Evolutionary conservation across 2,888 invertebrate species (phyloP), one percentile per base, ranked within the genome.

Genomic region (Hylaea fasciaria): DNA sequence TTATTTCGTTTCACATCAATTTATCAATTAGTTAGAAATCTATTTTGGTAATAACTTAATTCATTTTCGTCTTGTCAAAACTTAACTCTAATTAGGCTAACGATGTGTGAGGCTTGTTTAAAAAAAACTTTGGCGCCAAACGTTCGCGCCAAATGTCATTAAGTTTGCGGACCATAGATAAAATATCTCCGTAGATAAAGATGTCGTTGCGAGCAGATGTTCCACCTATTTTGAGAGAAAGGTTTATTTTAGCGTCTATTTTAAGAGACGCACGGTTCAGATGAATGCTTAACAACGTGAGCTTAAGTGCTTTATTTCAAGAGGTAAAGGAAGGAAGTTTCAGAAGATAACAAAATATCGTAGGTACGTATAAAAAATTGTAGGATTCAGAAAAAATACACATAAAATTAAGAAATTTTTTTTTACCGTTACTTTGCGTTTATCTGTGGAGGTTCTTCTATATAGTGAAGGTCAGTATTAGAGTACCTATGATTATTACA

Each of bases 131-230:
- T 74, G 86, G 85, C 86, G 86, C 86, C 87, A 82, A 84, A 82
- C 74, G 78, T 81, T 82, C 77, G 80, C 81, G 81, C 84, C 80
- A 77, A 79, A 78, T 61, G 81, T 81, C 83, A 79, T 85, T 84
- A 84, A 68, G 58, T 61, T 62, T 69, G 70, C 76, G 69, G 66
- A 71, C 73, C 77, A 80, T 68, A 85, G 86, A 87, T 85, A 85
- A 85, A 77, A 68, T 68, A 68, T 69, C 68, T 62, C 60, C 65
- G 70, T 57, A 74, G 80, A 79, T 76, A 81, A 75, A 71, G 64
- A 69, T 80, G 81, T 82, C 83, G 78, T 48, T 49, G 62, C 61
- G 46, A 63, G 73, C 87, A 87, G 85, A 86, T 87, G 86, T 78
- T 53, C 48, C 13, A 14, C 12, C 44, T 45, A 40, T 56, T 48